phyloP scores from a whole-genome alignment of 2,888 invertebrate genomes.

The Pilophorus perplexus region DNA sequence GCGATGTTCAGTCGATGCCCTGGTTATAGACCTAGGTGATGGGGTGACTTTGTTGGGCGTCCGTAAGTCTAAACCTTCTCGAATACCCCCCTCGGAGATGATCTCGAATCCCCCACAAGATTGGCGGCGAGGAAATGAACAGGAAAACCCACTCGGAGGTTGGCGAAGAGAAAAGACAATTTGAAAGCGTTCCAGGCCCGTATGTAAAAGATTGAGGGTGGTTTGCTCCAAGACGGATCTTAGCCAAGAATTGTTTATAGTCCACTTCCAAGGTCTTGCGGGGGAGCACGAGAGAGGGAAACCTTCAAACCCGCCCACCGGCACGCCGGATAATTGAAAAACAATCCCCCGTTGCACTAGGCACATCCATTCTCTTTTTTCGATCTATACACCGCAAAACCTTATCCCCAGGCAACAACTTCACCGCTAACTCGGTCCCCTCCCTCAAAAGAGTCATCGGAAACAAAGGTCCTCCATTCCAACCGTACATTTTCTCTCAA shows the following conservation, averaged over 20 bases:
- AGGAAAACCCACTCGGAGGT: no score
- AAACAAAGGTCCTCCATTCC: slow-evolving; percentile 33
- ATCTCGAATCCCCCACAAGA: no score
- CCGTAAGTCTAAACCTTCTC: no score
- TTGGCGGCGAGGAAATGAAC: no score
- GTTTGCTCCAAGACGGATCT: slow-evolving; percentile 19
- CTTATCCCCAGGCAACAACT: neutral
- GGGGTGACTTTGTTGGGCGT: no score
- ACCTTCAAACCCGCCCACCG: slow-evolving; percentile 23
- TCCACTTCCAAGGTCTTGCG: slow-evolving; percentile 25
- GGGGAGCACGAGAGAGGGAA: neutral
- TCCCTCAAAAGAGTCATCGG: slow-evolving; percentile 24
- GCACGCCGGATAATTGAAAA: slow-evolving; percentile 35
- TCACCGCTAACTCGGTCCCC: slow-evolving; percentile 26
- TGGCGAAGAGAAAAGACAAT: slow-evolving; percentile 17
- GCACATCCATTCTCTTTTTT: slow-evolving; percentile 23
- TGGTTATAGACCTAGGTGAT: no score
- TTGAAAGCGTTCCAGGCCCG: slow-evolving; percentile 38
- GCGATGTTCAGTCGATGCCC: no score
- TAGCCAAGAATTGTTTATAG: slow-evolving; percentile 36
- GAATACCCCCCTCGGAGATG: no score
- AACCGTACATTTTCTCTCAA: slow-evolving; percentile 2
- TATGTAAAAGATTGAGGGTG: slow-evolving; percentile 25
- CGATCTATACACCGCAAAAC: slow-evolving; percentile 9
- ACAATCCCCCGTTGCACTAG: slow-evolving; percentile 34